A percentile compares a stretch with the other conserved stretches of the same genome.
phyloP scores from a whole-genome alignment of 2,888 invertebrate genomes.

The Macrosiphum euphorbiae region DNA sequence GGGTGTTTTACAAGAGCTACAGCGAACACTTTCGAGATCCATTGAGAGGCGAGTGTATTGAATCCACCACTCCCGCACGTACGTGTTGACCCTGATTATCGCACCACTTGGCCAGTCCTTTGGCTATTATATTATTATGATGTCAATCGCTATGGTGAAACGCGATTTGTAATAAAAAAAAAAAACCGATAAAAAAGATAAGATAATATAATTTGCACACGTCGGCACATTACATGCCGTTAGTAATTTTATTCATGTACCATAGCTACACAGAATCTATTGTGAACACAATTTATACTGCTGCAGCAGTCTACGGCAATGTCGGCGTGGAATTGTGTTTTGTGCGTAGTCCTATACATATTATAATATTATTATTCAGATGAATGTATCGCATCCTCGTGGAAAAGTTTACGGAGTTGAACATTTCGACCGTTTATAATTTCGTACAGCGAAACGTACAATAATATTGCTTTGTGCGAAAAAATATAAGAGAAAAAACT shows the following conservation, averaged over 20 bases:
- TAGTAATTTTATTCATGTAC: not conserved
- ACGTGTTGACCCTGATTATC: not conserved
- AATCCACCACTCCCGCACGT: not conserved
- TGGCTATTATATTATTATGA: not conserved
- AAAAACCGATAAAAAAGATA: not conserved
- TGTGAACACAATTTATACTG: not conserved
- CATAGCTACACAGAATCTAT: not conserved
- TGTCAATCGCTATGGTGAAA: not conserved
- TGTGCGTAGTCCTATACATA: not conserved
- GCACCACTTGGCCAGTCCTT: not conserved
- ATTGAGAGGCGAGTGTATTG: not conserved
- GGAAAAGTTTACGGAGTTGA: not conserved
- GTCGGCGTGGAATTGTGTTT: not conserved
- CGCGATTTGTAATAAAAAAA: not conserved
- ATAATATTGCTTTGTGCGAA: not conserved
- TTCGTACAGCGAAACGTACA: not conserved
- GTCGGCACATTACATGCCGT: not conserved
- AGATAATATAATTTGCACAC: slow-evolving; percentile 8
- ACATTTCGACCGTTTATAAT: slow-evolving; percentile 9
- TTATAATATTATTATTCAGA: not conserved
- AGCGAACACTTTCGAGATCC: not conserved
- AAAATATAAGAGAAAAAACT: not conserved
- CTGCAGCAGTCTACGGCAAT: not conserved
- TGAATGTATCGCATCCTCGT: not conserved
- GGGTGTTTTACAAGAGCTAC: not conserved